Conservation (phyloP, 2,113 vertebrate genomes). For the Oncorhynchus tshawytscha region DNA sequence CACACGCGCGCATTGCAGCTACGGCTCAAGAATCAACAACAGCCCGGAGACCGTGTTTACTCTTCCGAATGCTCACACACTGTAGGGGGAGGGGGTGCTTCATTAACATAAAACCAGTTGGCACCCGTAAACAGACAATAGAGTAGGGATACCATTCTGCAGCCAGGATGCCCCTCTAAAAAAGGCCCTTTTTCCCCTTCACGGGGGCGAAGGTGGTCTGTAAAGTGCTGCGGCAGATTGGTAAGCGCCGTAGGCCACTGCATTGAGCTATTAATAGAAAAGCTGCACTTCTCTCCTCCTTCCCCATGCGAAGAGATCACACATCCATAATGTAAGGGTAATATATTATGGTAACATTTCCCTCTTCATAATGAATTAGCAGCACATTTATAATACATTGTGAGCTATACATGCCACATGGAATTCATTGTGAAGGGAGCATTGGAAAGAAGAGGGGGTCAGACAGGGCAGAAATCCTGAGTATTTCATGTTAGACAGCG, state of each 20-base stretch:
- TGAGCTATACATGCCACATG: not conserved
- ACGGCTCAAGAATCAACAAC: not conserved
- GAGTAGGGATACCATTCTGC: constrained; percentile 7
- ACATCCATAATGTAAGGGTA: constrained; percentile 44
- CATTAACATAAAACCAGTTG: constrained; percentile 33
- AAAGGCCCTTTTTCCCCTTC: constrained; percentile 32
- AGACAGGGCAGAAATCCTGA: constrained; percentile 8
- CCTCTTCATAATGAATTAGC: too few species aligned
- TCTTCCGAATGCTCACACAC: constrained; percentile 11
- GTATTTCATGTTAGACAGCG: not conserved
- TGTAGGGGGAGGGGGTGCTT: constrained; percentile 13
- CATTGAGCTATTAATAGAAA: constrained; percentile 62
- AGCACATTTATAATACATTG: too few species aligned
- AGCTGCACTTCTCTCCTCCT: constrained; percentile 25
- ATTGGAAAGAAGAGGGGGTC: not conserved
- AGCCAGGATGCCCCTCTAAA: constrained; percentile 28
- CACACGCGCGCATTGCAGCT: constrained; percentile 14
- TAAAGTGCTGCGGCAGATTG: constrained; percentile 48
- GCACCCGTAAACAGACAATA: constrained; percentile 1
- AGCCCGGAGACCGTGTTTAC: constrained; percentile 2
- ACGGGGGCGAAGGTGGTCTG: constrained; percentile 48
- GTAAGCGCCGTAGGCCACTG: constrained; percentile 36
- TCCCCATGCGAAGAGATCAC: constrained; percentile 10
- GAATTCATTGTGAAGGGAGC: too few species aligned
- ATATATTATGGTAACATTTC: constrained; percentile 11